Conservation (phyloP, 2,113 vertebrate genomes). For the Syngnathus typhle region DNA sequence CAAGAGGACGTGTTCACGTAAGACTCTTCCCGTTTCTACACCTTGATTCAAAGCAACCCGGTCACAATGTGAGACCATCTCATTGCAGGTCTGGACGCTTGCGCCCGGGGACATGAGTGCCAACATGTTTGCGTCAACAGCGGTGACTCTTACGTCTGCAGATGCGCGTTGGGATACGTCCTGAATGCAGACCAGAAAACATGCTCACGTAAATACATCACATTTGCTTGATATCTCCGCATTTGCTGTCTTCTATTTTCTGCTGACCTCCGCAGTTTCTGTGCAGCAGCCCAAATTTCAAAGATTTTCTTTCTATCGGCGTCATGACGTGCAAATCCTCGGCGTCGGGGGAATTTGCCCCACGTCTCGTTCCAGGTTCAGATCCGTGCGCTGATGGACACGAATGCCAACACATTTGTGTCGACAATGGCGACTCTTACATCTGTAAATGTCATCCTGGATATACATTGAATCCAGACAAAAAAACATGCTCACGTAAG, state of each 20-base stretch:
- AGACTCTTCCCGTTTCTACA: constrained; percentile 30
- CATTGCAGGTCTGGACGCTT: constrained; percentile 54
- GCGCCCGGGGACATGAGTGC: constrained; percentile 63
- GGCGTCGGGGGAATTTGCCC: neutral
- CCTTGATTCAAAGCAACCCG: neutral
- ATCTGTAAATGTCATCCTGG: constrained; percentile 65
- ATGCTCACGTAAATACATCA: constrained; percentile 53
- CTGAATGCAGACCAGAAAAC: constrained; percentile 71
- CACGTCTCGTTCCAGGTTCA: constrained; percentile 35
- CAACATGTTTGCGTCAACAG: constrained; percentile 68
- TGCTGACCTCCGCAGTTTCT: neutral
- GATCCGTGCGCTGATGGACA: constrained; percentile 54
- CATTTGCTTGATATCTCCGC: neutral
- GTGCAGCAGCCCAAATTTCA: too few relatives aligned
- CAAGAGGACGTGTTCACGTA: constrained; percentile 76
- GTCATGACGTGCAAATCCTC: neutral
- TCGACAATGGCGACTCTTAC: constrained; percentile 41
- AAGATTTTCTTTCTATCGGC: too few relatives aligned
- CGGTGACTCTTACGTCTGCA: constrained; percentile 52
- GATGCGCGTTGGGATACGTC: constrained; percentile 64
- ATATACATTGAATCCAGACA: constrained; percentile 68
- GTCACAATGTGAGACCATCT: neutral
- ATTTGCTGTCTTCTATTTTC: neutral
- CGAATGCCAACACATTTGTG: constrained; percentile 70
- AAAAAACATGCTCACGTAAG: constrained; percentile 66